A percentile compares a stretch with the other conserved stretches of the same genome.
Evolutionary conservation across 2,888 invertebrate genomes (phyloP).

Genomic region (Acrocyrtus sp.): DNA sequence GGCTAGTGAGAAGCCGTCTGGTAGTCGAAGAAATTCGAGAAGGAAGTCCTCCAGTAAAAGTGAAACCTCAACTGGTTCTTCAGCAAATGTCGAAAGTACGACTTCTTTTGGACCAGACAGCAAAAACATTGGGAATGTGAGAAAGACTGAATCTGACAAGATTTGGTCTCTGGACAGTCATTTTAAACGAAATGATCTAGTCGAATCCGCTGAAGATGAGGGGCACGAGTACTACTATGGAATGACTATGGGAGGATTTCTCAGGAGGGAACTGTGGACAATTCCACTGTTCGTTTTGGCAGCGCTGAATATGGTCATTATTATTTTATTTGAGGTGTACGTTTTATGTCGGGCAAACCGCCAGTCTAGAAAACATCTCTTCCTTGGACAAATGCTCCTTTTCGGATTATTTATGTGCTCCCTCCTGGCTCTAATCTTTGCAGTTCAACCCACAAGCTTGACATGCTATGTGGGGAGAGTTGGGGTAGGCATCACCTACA

Average conservation of each 20-base stretch:
- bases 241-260: conserved; percentile 58
- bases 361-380: conserved; percentile 84
- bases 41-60: conserved; percentile 6
- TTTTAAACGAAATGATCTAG: conserved; percentile 30
- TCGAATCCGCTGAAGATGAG: conserved; percentile 37
- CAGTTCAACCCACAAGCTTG: conserved; percentile 80
- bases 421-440: conserved; percentile 80
- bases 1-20: conserved; percentile 16
- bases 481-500: conserved; percentile 82
- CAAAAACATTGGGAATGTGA: conserved; percentile 25
- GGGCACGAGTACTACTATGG: conserved; percentile 51
- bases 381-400: conserved; percentile 84
- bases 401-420: conserved; percentile 85
- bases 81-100: no score
- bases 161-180: conserved; percentile 45
- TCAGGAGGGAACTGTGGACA: conserved; percentile 83
- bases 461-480: conserved; percentile 86
- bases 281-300: conserved; percentile 87
- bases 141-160: conserved; percentile 34
- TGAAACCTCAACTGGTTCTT: no score
- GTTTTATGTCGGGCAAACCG: conserved; percentile 87
- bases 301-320: conserved; percentile 83
- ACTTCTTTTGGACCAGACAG: no score
- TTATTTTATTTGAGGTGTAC: conserved; percentile 84
- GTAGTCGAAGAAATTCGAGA: conserved; percentile 17